These are phyloP conservation scores for Nilaparvata lugens DNA, from an alignment of 1,140 invertebrate genomes.

Conservation along the genomic window DNA sequence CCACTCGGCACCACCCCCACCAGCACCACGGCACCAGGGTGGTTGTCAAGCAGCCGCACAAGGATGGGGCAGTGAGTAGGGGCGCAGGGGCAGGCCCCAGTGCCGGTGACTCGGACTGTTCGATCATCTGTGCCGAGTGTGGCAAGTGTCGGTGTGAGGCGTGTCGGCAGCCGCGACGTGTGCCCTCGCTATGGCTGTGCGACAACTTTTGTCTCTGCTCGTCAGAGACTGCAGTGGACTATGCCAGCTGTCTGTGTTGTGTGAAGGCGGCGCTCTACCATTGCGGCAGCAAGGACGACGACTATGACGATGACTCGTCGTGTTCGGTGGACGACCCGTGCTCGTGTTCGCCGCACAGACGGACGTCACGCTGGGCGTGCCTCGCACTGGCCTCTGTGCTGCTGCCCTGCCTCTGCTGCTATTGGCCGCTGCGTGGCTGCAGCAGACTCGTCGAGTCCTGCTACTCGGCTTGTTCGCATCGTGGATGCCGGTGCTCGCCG, in stretches of 20 bases:
- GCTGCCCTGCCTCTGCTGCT: slow-evolving; percentile 82
- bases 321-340: slow-evolving; percentile 67
- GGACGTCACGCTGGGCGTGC: slow-evolving; percentile 71
- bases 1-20: slow-evolving; percentile 13
- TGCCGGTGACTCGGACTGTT: slow-evolving; percentile 30
- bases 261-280: slow-evolving; percentile 89
- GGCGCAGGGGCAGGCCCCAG: slow-evolving; percentile 28
- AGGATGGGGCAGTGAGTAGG: slow-evolving; percentile 25
- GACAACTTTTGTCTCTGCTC: slow-evolving; percentile 77
- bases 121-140: slow-evolving; percentile 78
- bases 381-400: slow-evolving; percentile 65
- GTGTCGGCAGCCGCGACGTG: slow-evolving; percentile 69
- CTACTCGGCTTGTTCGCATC: slow-evolving; percentile 65
- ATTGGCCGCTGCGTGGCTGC: slow-evolving; percentile 80
- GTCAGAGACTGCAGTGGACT: slow-evolving; percentile 75
- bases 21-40: slow-evolving; percentile 5
- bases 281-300: slow-evolving; percentile 63
- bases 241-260: slow-evolving; percentile 85
- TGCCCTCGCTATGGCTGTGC: slow-evolving; percentile 83
- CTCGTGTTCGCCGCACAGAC: slow-evolving; percentile 62
- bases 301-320: slow-evolving; percentile 20
- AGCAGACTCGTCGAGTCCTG: slow-evolving; percentile 66
- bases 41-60: slow-evolving; percentile 17
- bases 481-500: slow-evolving; percentile 49
- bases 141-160: slow-evolving; percentile 77